These are phyloP conservation scores for Tineola bisselliella DNA, from an alignment of 2,888 invertebrate genomes.

Conservation along the genomic window DNA sequence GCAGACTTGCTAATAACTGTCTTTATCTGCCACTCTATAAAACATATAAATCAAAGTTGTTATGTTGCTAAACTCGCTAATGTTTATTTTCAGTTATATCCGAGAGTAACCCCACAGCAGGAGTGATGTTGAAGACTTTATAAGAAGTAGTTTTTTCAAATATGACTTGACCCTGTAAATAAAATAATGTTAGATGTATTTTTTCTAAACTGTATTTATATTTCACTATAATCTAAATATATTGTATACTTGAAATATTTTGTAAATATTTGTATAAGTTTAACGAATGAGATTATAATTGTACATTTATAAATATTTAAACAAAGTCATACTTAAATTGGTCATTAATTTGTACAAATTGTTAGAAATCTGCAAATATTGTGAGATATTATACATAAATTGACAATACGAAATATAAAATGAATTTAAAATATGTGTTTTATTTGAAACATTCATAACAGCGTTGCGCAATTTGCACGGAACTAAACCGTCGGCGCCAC, in stretches of 20 bases:
- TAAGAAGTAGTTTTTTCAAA: conserved; percentile 26
- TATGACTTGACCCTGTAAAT: conserved; percentile 58
- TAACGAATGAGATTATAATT: conserved; percentile 66
- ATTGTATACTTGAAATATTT: conserved; percentile 67
- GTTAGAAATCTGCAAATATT: conserved; percentile 59
- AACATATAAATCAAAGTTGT: too few species aligned
- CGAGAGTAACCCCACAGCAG: conserved; percentile 70
- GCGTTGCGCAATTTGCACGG: too few species aligned
- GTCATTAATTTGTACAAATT: conserved; percentile 60
- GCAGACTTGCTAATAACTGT: too few species aligned
- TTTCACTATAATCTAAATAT: conserved; percentile 58
- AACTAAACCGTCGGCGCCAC: too few species aligned
- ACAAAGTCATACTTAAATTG: conserved; percentile 58
- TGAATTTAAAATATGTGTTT: conserved; percentile 16
- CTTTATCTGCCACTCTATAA: too few species aligned
- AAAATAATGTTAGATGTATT: conserved; percentile 54
- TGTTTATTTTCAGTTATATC: conserved; percentile 66
- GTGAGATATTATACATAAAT: conserved; percentile 63
- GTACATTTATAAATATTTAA: conserved; percentile 63
- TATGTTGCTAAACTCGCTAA: too few species aligned
- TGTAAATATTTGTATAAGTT: conserved; percentile 64
- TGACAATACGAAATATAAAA: conserved; percentile 61
- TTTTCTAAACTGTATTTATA: conserved; percentile 64
- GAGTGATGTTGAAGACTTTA: conserved; percentile 27
- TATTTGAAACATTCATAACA: background rate